A percentile compares a stretch with the other conserved stretches of the same genome.
phyloP scores from a whole-genome alignment of 2,113 vertebrate genomes.

The Stegastes partitus region DNA sequence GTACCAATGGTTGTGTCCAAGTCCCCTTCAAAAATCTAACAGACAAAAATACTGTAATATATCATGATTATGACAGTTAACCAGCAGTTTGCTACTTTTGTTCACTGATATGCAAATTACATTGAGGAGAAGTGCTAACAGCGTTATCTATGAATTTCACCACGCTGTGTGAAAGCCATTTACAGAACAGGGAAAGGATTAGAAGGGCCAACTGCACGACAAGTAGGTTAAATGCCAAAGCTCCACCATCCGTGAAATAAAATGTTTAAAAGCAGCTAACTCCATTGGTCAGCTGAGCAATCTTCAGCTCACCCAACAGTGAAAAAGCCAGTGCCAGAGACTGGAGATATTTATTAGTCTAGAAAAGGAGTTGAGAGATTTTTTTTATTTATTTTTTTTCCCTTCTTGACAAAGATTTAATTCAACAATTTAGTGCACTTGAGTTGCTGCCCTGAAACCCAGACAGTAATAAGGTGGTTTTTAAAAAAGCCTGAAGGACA shows the following conservation, averaged over 20 bases:
- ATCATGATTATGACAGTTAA: constrained; percentile 9
- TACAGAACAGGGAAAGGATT: constrained; percentile 21
- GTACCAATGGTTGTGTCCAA: background rate
- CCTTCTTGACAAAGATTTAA: background rate
- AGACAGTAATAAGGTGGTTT: background rate
- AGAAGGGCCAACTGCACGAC: constrained; percentile 9
- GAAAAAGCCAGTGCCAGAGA: constrained; percentile 2
- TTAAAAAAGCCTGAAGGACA: background rate
- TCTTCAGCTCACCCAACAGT: background rate
- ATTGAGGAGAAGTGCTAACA: background rate
- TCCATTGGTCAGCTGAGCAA: constrained; percentile 9
- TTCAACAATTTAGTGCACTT: background rate
- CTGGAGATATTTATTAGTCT: background rate
- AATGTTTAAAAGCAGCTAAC: constrained; percentile 32
- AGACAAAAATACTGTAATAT: constrained; percentile 7
- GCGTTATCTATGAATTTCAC: constrained; percentile 13
- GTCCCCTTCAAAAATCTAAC: background rate
- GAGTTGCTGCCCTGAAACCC: background rate
- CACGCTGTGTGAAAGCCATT: constrained; percentile 36
- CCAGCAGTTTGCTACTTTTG: background rate
- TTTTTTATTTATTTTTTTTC: too few relatives aligned
- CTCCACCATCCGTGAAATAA: constrained; percentile 36
- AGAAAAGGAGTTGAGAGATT: background rate
- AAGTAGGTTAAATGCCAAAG: constrained; percentile 43
- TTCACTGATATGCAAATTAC: constrained; percentile 30